These are phyloP conservation scores for Catocala nupta DNA, from an alignment of 2,888 invertebrate genomes.

Conservation along the genomic window DNA sequence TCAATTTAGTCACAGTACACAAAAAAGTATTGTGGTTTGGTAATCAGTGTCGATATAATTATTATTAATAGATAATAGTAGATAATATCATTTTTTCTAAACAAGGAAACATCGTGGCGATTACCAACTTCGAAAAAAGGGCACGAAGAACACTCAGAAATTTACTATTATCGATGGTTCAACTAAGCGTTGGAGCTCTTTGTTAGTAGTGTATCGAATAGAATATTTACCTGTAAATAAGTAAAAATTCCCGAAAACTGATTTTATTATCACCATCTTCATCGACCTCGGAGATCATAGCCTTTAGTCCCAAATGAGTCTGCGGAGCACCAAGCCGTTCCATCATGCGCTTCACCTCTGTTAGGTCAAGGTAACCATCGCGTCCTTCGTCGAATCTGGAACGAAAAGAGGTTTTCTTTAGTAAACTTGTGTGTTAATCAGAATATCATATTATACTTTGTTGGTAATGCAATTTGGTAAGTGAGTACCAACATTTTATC, in stretches of 20 bases:
- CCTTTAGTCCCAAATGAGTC: conserved; percentile 97
- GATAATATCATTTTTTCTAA: too few relatives aligned
- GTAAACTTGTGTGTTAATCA: not conserved
- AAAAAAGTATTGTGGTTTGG: too few relatives aligned
- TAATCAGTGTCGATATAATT: too few relatives aligned
- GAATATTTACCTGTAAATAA: conserved; percentile 88
- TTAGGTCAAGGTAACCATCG: conserved; percentile 96
- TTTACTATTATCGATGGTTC: too few relatives aligned
- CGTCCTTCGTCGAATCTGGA: conserved; percentile 95
- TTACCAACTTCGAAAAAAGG: too few relatives aligned
- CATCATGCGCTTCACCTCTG: conserved; percentile 98
- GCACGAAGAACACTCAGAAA: too few relatives aligned
- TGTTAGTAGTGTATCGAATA: too few relatives aligned
- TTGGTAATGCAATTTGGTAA: too few relatives aligned
- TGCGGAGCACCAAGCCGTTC: conserved; percentile 98
- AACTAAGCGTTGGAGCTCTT: too few relatives aligned
- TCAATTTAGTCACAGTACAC: too few relatives aligned
- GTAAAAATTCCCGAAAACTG: conserved; percentile 95
- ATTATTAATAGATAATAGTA: too few relatives aligned
- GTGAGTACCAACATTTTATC: not conserved
- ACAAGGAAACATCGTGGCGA: too few relatives aligned
- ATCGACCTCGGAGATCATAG: conserved; percentile 97
- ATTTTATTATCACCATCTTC: conserved; percentile 95
- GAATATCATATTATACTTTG: not conserved
- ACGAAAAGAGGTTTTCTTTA: conserved; percentile 46